Base-by-base conservation (phyloP, 2,888 invertebrate species). In the Marronus borbonicus region DNA sequence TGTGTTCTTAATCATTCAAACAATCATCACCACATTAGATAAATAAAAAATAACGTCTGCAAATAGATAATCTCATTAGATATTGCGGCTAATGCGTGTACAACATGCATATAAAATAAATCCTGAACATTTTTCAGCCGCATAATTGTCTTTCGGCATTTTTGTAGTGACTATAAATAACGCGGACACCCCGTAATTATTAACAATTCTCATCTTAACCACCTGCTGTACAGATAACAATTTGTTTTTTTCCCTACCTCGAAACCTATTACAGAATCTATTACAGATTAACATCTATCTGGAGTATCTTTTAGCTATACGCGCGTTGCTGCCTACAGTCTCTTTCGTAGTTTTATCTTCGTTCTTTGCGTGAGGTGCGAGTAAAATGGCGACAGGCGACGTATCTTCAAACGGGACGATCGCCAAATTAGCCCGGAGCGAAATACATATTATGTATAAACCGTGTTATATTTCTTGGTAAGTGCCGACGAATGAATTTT, bases 211-310 rank as follows among this genome's bases (percentile, higher is more conserved):
- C 75, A 80, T 36, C 77, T 80, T 79, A 77, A 77, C 76, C 76
- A 76, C 79, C 80, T 80, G 79, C 79, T 77, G 68, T 80, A 76
- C 62, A 79, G 78, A 81, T 75, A 78, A 75, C 50, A 76, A 70
- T 77, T 80, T 74, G 78, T 80, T 78, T 78, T n/a, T 80, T 81
- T 80, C 77, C 78, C 58, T 72, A 36, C 66, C 65, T 66, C 66
- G 68, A 75, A 80, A 78, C 78, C 81, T 77, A 81, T 81, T 81
- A 81, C 79, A 81, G 81, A 81, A 81, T 81, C 80, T 81, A 81
- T 81, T 81, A 81, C 76, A 81, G 81, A 81, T 81, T 80, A 81
- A 60, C 76, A 79, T 82, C 80, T 80, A 78, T 55, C 72, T 78
- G 75, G 78, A 65, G 65, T 77, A 66, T 69, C 55, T 76, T 14